These are phyloP conservation scores for Stomatorhinus walkeri DNA, from an alignment of 2,797 vertebrate genomes.

Conservation along the genomic window DNA sequence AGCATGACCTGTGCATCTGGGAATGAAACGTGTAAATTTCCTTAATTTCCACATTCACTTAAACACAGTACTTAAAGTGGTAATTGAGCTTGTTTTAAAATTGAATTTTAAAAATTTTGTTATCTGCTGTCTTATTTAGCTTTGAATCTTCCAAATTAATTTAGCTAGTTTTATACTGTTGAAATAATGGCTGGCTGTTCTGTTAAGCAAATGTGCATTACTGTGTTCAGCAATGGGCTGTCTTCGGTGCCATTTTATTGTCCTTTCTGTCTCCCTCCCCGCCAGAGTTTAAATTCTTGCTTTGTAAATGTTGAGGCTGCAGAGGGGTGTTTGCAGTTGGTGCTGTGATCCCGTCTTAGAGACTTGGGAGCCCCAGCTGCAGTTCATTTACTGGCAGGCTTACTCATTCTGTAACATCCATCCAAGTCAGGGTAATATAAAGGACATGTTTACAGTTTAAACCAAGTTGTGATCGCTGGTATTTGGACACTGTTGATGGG, in stretches of 20 bases:
- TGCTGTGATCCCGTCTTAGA: not conserved
- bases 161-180: not conserved
- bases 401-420: not conserved
- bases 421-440: not conserved
- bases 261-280: not conserved
- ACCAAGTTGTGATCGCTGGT: not conserved
- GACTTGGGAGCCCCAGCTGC: not conserved
- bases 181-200: not conserved
- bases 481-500: not conserved
- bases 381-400: not conserved
- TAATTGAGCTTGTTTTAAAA: not conserved
- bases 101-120: not conserved
- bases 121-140: not conserved
- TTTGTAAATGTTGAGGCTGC: not conserved
- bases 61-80: not conserved
- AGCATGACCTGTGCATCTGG: not conserved
- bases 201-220: not conserved
- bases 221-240: not conserved
- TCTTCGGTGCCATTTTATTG: not conserved
- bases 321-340: not conserved
- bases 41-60: not conserved
- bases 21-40: not conserved
- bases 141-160: not conserved
- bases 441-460: not conserved
- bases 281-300: not conserved